These are phyloP conservation scores for Platichthys stellatus DNA, from an alignment of 2,113 vertebrate species.

Conservation along the genomic window DNA sequence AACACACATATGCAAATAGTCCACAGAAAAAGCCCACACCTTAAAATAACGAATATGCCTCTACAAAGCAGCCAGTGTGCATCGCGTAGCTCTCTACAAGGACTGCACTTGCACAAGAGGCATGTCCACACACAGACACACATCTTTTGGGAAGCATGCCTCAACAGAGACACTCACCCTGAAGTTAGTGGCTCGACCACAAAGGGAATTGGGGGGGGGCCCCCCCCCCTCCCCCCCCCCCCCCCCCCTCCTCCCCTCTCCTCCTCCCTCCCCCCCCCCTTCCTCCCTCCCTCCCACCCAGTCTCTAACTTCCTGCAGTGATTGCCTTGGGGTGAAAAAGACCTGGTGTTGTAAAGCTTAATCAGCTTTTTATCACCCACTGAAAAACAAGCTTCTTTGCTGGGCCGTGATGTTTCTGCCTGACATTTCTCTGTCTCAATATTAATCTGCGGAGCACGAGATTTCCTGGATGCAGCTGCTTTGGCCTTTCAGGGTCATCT, in stretches of 20 bases:
- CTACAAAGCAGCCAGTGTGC: constrained; percentile 6
- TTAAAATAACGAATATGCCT: constrained; percentile 20
- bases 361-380: constrained; percentile 45
- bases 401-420: neutral
- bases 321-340: constrained; percentile 28
- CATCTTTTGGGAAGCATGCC: constrained; percentile 50
- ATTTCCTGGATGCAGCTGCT: constrained; percentile 14
- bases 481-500: constrained; percentile 27
- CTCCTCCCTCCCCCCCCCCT: constrained; percentile 27
- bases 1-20: neutral
- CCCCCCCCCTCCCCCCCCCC: constrained; percentile 37
- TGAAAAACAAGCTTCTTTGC: constrained; percentile 14
- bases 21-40: neutral
- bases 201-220: constrained; percentile 39
- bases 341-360: constrained; percentile 30
- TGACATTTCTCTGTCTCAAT: neutral
- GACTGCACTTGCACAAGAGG: constrained; percentile 8
- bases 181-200: constrained; percentile 34
- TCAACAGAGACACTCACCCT: constrained; percentile 47
- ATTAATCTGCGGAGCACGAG: neutral
- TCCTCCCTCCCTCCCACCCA: constrained; percentile 36
- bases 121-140: neutral
- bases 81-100: neutral
- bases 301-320: constrained; percentile 55
- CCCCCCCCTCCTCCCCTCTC: constrained; percentile 44